Evolutionary conservation across 2,797 vertebrate species (phyloP), one percentile per base, ranked within the genome.

Genomic region (Acanthiza pusilla): DNA sequence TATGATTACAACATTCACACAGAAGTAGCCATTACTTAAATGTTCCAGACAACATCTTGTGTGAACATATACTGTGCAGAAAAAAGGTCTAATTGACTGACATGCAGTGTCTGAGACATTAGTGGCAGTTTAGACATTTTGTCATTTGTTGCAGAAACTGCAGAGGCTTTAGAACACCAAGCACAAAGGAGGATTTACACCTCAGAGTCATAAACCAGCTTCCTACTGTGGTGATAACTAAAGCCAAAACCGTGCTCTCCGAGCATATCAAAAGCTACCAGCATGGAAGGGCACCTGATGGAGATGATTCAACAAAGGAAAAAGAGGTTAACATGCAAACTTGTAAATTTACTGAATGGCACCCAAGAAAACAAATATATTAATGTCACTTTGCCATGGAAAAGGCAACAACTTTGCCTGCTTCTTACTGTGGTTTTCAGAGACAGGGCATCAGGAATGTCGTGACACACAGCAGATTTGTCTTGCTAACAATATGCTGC

Each of bases 401-500:
- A 88, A 95, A 95, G 71, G 71, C 85, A 83, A 61, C n/a, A 75
- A 71, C 85, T 92, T 87, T 97, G 95, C 94, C 85, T 76, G 16
- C 62, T 78, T 82, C 93, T 94, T 93, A 77, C 88, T 26, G 43
- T 82, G 55, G 29, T 78, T 88, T 93, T 92, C 94, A 94, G 89
- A 93, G 53, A 84, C 58, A 82, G 87, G 85, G 53, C 88, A 85
- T 96, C 91, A 50, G 38, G 91, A 96, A 93, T 76, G 89, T 53
- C 75, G 93, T 97, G 97, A 96, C 96, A 97, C 48, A 23, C 79
- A 77, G 93, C 83, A 96, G 57, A 80, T 97, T 89, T 92, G 75
- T 94, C 92, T 97, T 92, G 95, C 79, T 95, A 95, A 94, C 86
- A 94, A 71, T 90, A 96, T 32, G 89, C 93, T 96, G 97, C 97